Base-by-base conservation (phyloP, 2,113 vertebrate species). In the Benthochromis sp. region DNA sequence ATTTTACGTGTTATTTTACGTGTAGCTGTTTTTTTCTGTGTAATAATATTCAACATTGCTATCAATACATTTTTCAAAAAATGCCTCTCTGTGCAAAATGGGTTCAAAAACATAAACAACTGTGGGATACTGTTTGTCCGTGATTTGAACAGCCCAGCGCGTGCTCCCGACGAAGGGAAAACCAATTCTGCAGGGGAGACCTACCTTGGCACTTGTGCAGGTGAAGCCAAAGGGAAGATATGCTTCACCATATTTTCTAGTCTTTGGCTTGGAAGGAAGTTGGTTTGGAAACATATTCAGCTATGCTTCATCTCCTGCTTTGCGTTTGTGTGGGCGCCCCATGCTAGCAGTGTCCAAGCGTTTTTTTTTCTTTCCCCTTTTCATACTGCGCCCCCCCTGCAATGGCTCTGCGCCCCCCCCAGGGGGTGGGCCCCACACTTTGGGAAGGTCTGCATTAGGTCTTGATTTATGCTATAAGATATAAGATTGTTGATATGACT, bases 241-340 rank as follows among this genome's bases (percentile, higher is more conserved):
- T 11, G 52, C 52, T 21, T 6, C 9, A 54, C 52, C 52, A 54
- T 54, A 54, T 54, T 21, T 21, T 54, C n/a, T 54, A 54, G n/a
- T 21, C 0, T 54, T 54, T 54, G n/a, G 52, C 52, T 54, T 21
- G 0, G 9, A 21, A 21, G 0, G 52, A 6, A 54, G 9, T 11
- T 54, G 9, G 52, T 54, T 54, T 11, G 52, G n/a, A 54, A 54
- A 54, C 52, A 11, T 21, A 53, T 53, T 53, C 52, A 53, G n/a
- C 5, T 4, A 54, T 11, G 52, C n/a, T 54, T 54, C 0, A 54
- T 54, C 52, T 54, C n/a, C 52, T 54, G 9, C n/a, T 54, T 54
- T 54, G 6, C 3, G 1, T 54, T 54, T 21, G n/a, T 54, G 52
- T 54, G n/a, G 52, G 52, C 1, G n/a, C 52, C 52, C 52, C 52